Evolutionary conservation across 2,113 vertebrate species (phyloP).

Genomic region (Rostratula benghalensis): DNA sequence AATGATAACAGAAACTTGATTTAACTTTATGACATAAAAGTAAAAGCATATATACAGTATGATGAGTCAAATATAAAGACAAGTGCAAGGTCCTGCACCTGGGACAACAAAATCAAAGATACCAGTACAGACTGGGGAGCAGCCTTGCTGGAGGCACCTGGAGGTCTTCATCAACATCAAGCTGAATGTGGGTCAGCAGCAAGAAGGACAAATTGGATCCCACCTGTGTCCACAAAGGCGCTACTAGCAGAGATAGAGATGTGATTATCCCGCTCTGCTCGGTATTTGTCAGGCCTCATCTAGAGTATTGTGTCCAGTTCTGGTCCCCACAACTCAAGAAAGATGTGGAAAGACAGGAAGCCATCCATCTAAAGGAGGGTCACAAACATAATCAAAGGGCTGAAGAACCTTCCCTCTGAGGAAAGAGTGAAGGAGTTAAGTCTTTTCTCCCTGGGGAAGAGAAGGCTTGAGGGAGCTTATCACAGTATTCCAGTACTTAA

Average conservation of each 20-base stretch:
- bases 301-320: neutral
- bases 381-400: neutral
- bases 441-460: neutral
- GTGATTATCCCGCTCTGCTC: neutral
- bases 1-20: neutral
- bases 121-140: neutral
- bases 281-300: neutral
- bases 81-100: neutral
- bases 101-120: neutral
- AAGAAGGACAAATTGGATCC: neutral
- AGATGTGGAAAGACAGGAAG: neutral
- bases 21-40: neutral
- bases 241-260: neutral
- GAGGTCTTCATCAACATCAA: neutral
- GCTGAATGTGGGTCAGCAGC: neutral
- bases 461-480: neutral
- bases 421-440: neutral
- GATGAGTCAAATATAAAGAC: neutral
- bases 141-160: neutral
- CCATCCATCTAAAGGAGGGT: neutral
- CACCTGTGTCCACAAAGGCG: fast-evolving
- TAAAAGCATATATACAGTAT: neutral
- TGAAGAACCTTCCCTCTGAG: neutral
- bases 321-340: neutral
- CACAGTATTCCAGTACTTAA: neutral